These are phyloP conservation scores for Etheostoma nigrum DNA, from an alignment of 2,797 vertebrate species.

Conservation along the genomic window DNA sequence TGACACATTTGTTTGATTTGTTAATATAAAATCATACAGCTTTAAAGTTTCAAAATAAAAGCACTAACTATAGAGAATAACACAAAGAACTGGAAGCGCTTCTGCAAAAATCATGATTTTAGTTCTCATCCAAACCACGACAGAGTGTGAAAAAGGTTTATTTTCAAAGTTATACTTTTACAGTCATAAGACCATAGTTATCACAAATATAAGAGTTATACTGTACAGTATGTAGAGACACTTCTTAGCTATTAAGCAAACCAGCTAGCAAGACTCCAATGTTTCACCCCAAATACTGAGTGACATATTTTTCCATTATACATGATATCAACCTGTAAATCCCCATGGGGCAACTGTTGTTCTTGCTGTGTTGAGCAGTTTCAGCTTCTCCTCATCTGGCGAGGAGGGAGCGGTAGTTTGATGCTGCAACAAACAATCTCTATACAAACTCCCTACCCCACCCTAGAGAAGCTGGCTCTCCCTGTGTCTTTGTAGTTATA, in stretches of 20 bases:
- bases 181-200: neutral
- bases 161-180: neutral
- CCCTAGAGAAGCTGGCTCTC: slow-evolving; percentile 53
- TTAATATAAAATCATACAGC: neutral
- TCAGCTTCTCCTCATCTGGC: slow-evolving; percentile 29
- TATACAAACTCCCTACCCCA: slow-evolving; percentile 25
- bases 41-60: slow-evolving; percentile 12
- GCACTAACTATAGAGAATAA: neutral
- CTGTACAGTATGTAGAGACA: neutral
- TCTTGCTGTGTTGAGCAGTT: slow-evolving; percentile 22
- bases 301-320: slow-evolving; percentile 26
- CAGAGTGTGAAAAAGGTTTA: neutral
- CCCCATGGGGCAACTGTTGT: slow-evolving; percentile 21
- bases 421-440: slow-evolving; percentile 48
- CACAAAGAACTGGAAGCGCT: no score
- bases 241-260: neutral
- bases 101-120: no score
- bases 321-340: slow-evolving; percentile 21
- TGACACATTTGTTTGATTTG: neutral
- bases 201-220: neutral
- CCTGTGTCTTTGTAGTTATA: slow-evolving; percentile 72
- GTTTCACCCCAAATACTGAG: slow-evolving; percentile 8
- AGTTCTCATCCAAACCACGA: neutral
- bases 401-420: slow-evolving; percentile 35
- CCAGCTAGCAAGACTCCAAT: no score